These are phyloP conservation scores for Pygmarrhopalites habei DNA, from an alignment of 1,140 invertebrate species.

Conservation along the genomic window DNA sequence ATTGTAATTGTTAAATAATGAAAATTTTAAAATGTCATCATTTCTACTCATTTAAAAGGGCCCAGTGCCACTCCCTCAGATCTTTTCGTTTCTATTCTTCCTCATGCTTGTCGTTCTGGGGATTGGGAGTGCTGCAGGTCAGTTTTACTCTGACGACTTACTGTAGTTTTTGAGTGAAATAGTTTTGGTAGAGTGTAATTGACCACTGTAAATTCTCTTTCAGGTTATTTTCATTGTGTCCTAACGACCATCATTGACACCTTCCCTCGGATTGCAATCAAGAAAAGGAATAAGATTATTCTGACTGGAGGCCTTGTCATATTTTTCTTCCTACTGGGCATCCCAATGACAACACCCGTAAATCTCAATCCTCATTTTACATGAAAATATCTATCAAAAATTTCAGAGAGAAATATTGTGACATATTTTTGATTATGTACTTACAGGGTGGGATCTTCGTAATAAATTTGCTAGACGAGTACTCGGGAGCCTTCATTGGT, in stretches of 20 bases:
- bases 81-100: constrained; percentile 49
- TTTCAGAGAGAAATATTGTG: neutral
- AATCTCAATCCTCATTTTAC: neutral
- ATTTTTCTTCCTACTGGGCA: neutral
- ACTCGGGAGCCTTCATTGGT: constrained; percentile 71
- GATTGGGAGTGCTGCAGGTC: constrained; percentile 45
- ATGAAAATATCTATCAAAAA: neutral
- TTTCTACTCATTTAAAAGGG: constrained; percentile 72
- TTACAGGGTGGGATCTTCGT: constrained; percentile 62
- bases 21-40: too few relatives aligned
- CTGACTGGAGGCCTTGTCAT: neutral
- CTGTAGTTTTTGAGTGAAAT: too few relatives aligned
- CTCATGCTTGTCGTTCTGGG: constrained; percentile 47
- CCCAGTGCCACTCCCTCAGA: constrained; percentile 48
- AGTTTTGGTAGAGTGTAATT: too few relatives aligned
- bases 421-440: constrained; percentile 49
- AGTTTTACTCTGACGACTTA: too few relatives aligned
- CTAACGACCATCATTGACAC: neutral
- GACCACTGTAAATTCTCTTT: too few relatives aligned
- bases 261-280: neutral
- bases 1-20: too few relatives aligned
- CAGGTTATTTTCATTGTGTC: neutral
- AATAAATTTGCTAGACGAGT: constrained; percentile 76
- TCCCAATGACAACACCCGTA: neutral
- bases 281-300: neutral